A percentile compares a stretch with the other conserved stretches of the same genome.
phyloP scores from a whole-genome alignment of 2,888 invertebrate species.

The Papilio protenor region DNA sequence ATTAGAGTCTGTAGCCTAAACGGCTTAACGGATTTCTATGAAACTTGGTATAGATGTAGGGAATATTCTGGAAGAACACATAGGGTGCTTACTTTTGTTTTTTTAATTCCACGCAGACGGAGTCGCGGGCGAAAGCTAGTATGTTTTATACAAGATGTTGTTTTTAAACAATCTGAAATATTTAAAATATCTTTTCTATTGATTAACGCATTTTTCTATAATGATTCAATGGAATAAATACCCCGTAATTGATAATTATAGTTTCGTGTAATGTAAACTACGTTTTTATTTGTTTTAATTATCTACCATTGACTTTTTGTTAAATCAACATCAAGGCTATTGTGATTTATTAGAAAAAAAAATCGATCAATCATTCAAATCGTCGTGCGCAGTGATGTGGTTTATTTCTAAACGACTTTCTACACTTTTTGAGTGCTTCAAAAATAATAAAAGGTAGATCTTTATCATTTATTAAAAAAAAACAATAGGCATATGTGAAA shows the following conservation, averaged over 20 bases:
- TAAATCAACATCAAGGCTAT: slow-evolving; percentile 11
- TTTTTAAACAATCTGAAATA: slow-evolving; percentile 6
- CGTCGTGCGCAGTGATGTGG: not conserved
- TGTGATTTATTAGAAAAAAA: not conserved
- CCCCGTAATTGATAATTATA: not conserved
- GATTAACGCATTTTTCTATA: not conserved
- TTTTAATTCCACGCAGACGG: no score
- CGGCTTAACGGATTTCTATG: no score
- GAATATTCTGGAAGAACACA: no score
- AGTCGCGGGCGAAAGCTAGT: no score
- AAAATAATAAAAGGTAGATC: not conserved
- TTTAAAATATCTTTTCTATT: not conserved
- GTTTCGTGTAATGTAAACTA: slow-evolving; percentile 3
- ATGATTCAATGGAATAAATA: slow-evolving; percentile 1
- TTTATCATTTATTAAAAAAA: no score
- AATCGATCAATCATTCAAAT: not conserved
- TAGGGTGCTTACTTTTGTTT: no score
- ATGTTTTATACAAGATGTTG: not conserved
- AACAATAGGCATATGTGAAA: not conserved
- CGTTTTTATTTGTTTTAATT: slow-evolving; percentile 6
- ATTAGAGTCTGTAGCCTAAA: no score
- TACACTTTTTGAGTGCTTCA: not conserved
- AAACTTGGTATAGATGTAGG: no score
- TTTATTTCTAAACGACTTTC: not conserved
- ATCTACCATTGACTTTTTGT: slow-evolving; percentile 13